Percentiles rank a stretch among this genome's conserved stretches.
These are phyloP conservation scores for Dinomys branickii DNA, from an alignment of 2,113 vertebrate genomes.

Conservation along the genomic window DNA sequence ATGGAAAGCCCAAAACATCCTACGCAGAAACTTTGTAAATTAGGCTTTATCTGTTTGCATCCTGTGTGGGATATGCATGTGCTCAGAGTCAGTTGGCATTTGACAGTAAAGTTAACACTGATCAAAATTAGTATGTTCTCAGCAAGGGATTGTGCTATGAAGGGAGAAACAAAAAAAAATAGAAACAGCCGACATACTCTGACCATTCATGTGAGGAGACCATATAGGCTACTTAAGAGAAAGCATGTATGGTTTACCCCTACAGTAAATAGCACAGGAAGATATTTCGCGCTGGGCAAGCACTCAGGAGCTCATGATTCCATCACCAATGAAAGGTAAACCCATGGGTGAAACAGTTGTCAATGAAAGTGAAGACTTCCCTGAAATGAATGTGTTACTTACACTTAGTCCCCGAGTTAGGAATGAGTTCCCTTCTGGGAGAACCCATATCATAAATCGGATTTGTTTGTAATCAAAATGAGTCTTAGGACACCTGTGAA, in stretches of 20 bases:
- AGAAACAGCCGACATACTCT: background rate
- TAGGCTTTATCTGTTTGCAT: background rate
- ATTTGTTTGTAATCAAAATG: background rate
- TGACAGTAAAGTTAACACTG: background rate
- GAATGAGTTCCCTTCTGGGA: background rate
- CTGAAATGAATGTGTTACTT: background rate
- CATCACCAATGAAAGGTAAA: background rate
- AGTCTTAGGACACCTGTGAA: background rate
- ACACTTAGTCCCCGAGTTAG: background rate
- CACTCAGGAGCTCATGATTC: too few relatives aligned
- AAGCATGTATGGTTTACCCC: background rate
- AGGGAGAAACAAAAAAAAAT: background rate
- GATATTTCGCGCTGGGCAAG: background rate
- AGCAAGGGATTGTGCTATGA: background rate
- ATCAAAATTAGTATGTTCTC: background rate
- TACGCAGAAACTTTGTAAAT: background rate
- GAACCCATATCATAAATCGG: too few relatives aligned
- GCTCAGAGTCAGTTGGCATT: background rate
- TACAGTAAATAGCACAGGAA: fast-evolving
- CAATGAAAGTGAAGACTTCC: background rate
- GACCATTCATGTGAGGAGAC: background rate
- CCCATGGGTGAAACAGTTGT: background rate
- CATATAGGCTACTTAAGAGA: too few relatives aligned
- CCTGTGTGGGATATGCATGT: background rate
- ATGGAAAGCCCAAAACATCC: background rate